Conservation (phyloP, 2,888 invertebrate species). For the Nymphalis polychloros region DNA sequence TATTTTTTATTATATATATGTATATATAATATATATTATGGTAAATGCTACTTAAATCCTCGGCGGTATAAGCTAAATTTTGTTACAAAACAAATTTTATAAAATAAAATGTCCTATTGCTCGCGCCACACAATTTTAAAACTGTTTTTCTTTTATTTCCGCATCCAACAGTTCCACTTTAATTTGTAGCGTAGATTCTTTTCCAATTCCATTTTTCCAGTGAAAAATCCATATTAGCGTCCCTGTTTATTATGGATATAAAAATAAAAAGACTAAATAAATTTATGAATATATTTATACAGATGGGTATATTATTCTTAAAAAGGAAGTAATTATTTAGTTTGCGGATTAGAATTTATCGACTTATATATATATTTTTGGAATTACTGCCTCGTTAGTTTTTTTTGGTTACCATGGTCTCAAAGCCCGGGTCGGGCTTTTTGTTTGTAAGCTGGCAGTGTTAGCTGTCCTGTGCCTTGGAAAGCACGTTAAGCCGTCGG, state of each 20-base stretch:
- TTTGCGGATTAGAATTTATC: no score
- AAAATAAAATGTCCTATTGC: constrained; percentile 24
- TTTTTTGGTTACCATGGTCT: no score
- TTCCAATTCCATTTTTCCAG: constrained; percentile 11
- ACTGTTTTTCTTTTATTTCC: constrained; percentile 25
- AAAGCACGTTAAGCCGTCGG: no score
- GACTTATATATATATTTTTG: no score
- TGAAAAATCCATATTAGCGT: constrained; percentile 6
- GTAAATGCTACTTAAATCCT: constrained; percentile 2
- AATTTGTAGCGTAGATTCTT: constrained; percentile 17
- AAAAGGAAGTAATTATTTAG: no score
- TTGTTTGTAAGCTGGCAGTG: no score
- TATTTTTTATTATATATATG: no score
- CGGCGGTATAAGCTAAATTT: constrained; percentile 3
- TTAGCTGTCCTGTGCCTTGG: no score
- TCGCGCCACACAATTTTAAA: constrained; percentile 29
- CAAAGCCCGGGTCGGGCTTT: no score
- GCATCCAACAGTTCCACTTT: constrained; percentile 14
- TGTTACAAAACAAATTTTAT: constrained; percentile 18
- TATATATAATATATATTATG: neutral
- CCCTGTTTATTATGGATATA: neutral
- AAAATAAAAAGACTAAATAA: constrained; percentile 2
- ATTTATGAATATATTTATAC: neutral
- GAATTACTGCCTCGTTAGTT: no score
- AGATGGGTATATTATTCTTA: no score